Evolutionary conservation across 1,140 invertebrate species (phyloP).

Genomic region (Drosophila auraria): DNA sequence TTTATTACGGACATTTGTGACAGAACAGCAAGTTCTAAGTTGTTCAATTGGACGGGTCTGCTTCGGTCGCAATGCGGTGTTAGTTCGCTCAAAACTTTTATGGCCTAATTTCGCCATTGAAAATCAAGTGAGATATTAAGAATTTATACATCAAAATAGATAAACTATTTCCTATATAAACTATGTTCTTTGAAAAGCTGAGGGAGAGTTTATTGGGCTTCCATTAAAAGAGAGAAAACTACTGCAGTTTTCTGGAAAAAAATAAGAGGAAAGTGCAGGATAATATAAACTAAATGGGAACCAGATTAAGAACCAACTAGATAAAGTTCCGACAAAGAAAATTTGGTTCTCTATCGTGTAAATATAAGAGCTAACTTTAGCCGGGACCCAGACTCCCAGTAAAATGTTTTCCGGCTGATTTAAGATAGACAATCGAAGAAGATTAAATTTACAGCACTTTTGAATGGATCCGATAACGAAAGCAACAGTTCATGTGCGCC

Average conservation of each 20-base stretch:
- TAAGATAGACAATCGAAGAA: no score
- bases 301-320: no score
- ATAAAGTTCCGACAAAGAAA: no score
- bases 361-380: no score
- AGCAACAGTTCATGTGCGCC: no score
- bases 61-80: slow-evolving; percentile 39
- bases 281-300: no score
- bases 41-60: slow-evolving; percentile 32
- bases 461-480: no score
- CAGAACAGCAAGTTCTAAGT: slow-evolving; percentile 53
- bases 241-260: not conserved
- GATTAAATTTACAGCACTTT: no score
- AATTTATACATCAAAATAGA: slow-evolving; percentile 24
- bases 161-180: slow-evolving; percentile 27
- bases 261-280: not conserved
- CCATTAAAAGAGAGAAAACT: not conserved
- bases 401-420: no score
- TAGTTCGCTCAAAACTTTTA: slow-evolving; percentile 41
- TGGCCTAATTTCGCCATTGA: slow-evolving; percentile 48
- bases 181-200: slow-evolving; percentile 6
- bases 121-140: slow-evolving; percentile 50
- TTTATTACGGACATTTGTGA: slow-evolving; percentile 56
- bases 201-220: slow-evolving; percentile 4
- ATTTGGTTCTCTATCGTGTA: no score
- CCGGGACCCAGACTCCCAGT: no score